Evolutionary conservation across 2,113 vertebrate species (phyloP), one percentile per base, ranked within the genome.

Genomic region (Oreochromis tanganicae): DNA sequence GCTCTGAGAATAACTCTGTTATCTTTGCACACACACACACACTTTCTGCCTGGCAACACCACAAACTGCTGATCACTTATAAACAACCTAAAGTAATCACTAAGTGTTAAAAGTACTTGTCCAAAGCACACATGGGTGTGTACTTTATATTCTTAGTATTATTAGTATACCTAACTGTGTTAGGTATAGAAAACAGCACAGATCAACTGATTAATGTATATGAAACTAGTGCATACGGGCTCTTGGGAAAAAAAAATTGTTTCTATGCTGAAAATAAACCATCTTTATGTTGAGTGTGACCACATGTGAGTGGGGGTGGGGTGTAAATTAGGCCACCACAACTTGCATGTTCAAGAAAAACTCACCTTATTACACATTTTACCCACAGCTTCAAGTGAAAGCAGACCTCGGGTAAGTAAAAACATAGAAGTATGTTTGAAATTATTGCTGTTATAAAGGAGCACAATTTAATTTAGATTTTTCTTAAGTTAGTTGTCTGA

Each of bases 111-210:
- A 5, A 27, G 1, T 27, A 27, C 27, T 27, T 27, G 3, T 27
- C 4, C 3, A 27, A 27, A 52, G 50, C 9, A 54, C 1, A 54
- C 3, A 54, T 0, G 9, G 52, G 52, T 52, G n/a, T n/a, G n/a
- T n/a, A n/a, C n/a, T n/a, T n/a, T n/a, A n/a, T n/a, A n/a, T n/a
- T n/a, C n/a, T n/a, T n/a, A n/a, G 17, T 0, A 52, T 52, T 52
- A 52, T n/a, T 52, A 52, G 50, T 52, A 16, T 1, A 46, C 43
- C 43, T 43, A 43, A 48, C 14, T 52, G 5, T 10, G 3, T 52
- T 52, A 52, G 3, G 4, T 52, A 0, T n/a, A 52, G 0, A 1
- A 52, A 54, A 54, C 9, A 2, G 0, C 50, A n/a, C 50, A 54
- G 50, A 54, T 54, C 4, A 54, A 54, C 50, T 54, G 50, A 54